Conservation (phyloP, 1,140 invertebrate species). For the Neodiprion lecontei region DNA sequence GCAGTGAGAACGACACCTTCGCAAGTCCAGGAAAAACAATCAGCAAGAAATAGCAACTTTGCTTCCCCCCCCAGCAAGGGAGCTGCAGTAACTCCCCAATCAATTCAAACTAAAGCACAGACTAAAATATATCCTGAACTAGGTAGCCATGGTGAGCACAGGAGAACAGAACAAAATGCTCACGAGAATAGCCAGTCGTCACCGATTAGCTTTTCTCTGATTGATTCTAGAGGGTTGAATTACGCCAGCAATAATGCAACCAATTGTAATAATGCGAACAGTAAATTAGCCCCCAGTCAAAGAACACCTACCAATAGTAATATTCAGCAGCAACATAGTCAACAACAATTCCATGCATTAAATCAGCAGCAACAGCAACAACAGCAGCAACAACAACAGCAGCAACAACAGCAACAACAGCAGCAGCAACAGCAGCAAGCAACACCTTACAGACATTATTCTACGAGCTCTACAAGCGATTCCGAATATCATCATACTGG, state of each 20-base stretch:
- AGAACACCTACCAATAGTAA: constrained; percentile 45
- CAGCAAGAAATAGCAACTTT: constrained; percentile 54
- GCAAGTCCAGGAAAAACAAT: constrained; percentile 57
- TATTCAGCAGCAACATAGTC: constrained; percentile 51
- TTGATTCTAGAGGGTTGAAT: constrained; percentile 70
- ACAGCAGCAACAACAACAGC: constrained; percentile 38
- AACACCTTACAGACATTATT: constrained; percentile 67
- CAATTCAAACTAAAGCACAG: constrained; percentile 72
- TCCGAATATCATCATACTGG: constrained; percentile 68
- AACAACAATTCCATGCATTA: constrained; percentile 43
- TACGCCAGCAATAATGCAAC: constrained; percentile 63
- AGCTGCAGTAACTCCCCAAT: constrained; percentile 51
- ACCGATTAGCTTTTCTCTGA: constrained; percentile 77
- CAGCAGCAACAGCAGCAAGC: constrained; percentile 53
- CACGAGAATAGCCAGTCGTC: constrained; percentile 72
- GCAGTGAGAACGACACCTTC: constrained; percentile 33
- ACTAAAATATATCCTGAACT: constrained; percentile 73
- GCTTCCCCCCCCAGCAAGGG: constrained; percentile 63
- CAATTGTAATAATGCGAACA: constrained; percentile 40
- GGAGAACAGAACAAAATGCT: constrained; percentile 60
- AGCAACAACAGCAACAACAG: constrained; percentile 30
- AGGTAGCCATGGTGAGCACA: constrained; percentile 60
- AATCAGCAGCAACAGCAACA: constrained; percentile 53
- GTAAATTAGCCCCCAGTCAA: constrained; percentile 53
- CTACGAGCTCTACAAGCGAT: constrained; percentile 65